Evolutionary conservation across 2,113 vertebrate species (phyloP), one percentile per base, ranked within the genome.

Genomic region (Pedetes capensis): DNA sequence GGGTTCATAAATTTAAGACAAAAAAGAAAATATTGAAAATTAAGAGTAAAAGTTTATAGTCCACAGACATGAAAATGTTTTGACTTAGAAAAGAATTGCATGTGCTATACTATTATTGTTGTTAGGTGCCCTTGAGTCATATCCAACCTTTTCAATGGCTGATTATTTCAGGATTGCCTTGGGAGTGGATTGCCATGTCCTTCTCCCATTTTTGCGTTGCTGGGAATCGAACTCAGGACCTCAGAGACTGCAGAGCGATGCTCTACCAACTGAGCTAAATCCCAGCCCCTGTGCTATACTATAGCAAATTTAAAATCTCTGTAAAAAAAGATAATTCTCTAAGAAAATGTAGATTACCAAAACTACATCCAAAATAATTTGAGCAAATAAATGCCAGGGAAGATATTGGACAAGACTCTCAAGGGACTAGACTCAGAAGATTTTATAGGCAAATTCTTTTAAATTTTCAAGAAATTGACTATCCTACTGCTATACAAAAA

Each of bases 321-420:
- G 4, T 72, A 96, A 95, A 88, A n/a, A 72, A 14, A 88, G 39
- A 64, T 83, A 47, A 93, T 55, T 96, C 94, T 83, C 22, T 87
- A 61, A 89, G 53, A 96, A 89, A 91, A 91, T 63, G 6, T 47
- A 94, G 32, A 71, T 71, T 61, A 42, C 23, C 53, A 91, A 88
- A 93, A 89, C 16, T 91, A 64, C 53, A 87, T 76, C 12, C 53
- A 87, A 89, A 91, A 91, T 37, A 93, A 95, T 20, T 51, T 92
- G n/a, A 85, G 64, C 20, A 88, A 66, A 95, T 20, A 87, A 85
- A 88, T 96, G 22, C 34, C 49, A 64, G 44, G 32, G 47, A 85
- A 84, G 29, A 88, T 94, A 92, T 8, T 88, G 49, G 39, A 78
- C 96, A 93, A 88, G 53, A 37, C 34, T 87, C 34, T 17, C 3